These are phyloP conservation scores for Coptodon bakossiorum DNA, from an alignment of 2,113 vertebrate genomes.

Conservation along the genomic window DNA sequence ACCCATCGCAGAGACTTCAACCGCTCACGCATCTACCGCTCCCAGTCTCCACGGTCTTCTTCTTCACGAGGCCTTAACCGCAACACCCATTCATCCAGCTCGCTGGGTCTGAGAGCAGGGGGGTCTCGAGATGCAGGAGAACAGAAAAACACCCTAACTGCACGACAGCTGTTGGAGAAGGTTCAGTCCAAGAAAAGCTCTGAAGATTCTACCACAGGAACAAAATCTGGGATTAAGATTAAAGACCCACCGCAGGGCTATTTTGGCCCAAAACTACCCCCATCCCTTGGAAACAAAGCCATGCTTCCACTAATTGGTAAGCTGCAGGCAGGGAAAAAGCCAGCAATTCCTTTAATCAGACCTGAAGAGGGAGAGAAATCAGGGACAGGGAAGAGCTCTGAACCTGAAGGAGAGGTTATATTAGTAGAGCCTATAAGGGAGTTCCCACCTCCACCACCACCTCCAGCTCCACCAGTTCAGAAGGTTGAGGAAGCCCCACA, in stretches of 20 bases:
- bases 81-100: slow-evolving; percentile 55
- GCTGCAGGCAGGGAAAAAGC: slow-evolving; percentile 82
- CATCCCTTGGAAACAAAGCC: slow-evolving; percentile 84
- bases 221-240: slow-evolving; percentile 86
- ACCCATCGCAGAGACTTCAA: slow-evolving; percentile 82
- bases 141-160: slow-evolving; percentile 84
- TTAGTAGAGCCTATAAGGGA: slow-evolving; percentile 77
- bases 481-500: slow-evolving; percentile 61
- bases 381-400: slow-evolving; percentile 62
- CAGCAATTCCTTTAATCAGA: slow-evolving; percentile 72
- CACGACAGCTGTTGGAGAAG: slow-evolving; percentile 89
- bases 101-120: slow-evolving; percentile 52
- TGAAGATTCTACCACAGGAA: slow-evolving; percentile 63
- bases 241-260: slow-evolving; percentile 97
- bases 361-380: slow-evolving; percentile 73
- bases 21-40: slow-evolving; percentile 91
- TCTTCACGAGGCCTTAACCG: slow-evolving; percentile 70
- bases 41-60: slow-evolving; percentile 86
- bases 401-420: slow-evolving; percentile 74
- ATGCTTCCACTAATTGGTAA: slow-evolving; percentile 94
- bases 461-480: slow-evolving; percentile 65
- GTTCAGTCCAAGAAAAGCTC: slow-evolving; percentile 84
- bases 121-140: slow-evolving; percentile 77
- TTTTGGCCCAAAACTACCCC: slow-evolving; percentile 95
- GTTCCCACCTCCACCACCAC: slow-evolving; percentile 78